A percentile compares a stretch with the other conserved stretches of the same genome.
phyloP scores from a whole-genome alignment of 2,888 invertebrate genomes.

The Lasioglossum calceatum region DNA sequence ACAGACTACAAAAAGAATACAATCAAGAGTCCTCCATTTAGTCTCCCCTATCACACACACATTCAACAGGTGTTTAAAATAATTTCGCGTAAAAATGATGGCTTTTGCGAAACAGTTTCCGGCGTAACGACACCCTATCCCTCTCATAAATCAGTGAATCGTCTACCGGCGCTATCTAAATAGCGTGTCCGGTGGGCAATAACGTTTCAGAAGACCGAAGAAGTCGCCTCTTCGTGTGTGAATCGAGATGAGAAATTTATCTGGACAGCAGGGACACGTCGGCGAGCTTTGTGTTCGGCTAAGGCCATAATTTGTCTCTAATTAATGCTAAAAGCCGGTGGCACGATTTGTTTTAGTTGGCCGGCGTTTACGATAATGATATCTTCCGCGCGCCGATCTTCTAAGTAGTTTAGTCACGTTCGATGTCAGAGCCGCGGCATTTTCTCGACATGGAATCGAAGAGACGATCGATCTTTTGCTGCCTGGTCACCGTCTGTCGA shows the following conservation, averaged over 20 bases:
- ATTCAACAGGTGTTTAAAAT: conserved; percentile 4
- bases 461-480: conserved; percentile 48
- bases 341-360: conserved; percentile 57
- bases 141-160: conserved; percentile 19
- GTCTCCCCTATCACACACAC: not conserved
- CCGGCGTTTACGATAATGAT: conserved; percentile 57
- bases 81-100: not conserved
- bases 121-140: not conserved
- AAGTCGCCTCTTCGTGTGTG: conserved; percentile 11
- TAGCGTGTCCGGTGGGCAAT: not conserved
- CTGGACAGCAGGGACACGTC: conserved; percentile 22
- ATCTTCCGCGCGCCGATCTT: conserved; percentile 48
- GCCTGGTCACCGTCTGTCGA: conserved; percentile 19
- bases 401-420: conserved; percentile 61
- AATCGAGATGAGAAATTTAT: conserved; percentile 31
- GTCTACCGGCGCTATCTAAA: conserved; percentile 5
- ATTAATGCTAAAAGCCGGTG: conserved; percentile 59
- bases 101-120: not conserved
- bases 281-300: conserved; percentile 32
- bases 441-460: conserved; percentile 41
- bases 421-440: conserved; percentile 14
- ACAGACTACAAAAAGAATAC: not conserved
- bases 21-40: not conserved
- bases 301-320: conserved; percentile 42
- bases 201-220: not conserved